Base-by-base conservation (phyloP, 35 echinoderm and acorn worm genomes). In the Apostichopus parvimensis region DNA sequence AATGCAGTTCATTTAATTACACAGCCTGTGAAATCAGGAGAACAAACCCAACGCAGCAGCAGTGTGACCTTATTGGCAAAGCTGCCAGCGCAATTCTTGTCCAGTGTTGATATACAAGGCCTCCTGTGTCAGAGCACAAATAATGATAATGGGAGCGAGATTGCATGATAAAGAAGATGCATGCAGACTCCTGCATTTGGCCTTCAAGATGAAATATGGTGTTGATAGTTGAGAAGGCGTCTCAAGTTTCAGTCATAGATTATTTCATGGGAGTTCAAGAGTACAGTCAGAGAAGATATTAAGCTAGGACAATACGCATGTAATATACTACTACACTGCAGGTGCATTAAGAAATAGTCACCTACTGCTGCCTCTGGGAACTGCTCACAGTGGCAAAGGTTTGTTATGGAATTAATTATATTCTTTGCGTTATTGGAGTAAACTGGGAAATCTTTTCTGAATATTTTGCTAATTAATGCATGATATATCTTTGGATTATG, bases 1-100 rank as follows among this genome's bases (percentile, higher is more conserved):
- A 56, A 45, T 82, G 79, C 34, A 82, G 25, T 82, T 54, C 79
- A 82, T 82, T 82, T 82, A 82, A 82, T 82, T 82, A 82, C 79
- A 34, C 12, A 82, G 79, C 28, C 9, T 54, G n/a, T 9, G 10
- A 82, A 45, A 82, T 34, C 8, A 17, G n/a, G n/a, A 82, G 79
- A 55, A 56, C 45, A 55, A 45, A 12, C 9, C 52, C 52, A 53
- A 12, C 18, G 11, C 79, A 17, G 53, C 5, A 17, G 79, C 55
- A 82, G 79, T 53, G 45, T 54, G 79, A 82, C 79, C 79, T 82
- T 53, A 55, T 82, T 13, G 18, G 53, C 34, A 82, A 17, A 82
- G 79, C 79, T 82, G 6, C 25, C 45, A 45, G 25, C 55, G 34
- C 28, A 55, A 18, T 45, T 45, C 34, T 45, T 45, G 34, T 82